phyloP scores from a whole-genome alignment of 2,888 invertebrate species.

The Lasioglossum calceatum region DNA sequence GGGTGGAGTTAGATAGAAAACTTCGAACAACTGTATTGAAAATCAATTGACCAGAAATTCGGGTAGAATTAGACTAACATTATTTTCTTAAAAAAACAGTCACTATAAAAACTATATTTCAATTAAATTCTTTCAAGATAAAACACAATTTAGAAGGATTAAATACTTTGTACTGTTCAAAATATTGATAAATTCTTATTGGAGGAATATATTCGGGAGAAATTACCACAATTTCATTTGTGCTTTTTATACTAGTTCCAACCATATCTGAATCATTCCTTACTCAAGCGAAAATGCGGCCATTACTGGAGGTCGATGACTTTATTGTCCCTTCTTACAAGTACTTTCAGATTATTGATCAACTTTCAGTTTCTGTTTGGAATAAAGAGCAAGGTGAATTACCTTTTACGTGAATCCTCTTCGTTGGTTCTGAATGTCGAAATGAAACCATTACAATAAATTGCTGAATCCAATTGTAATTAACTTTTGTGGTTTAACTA shows the following conservation, averaged over 20 bases:
- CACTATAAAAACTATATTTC: too few species aligned
- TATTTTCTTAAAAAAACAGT: too few species aligned
- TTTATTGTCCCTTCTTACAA: conserved; percentile 36
- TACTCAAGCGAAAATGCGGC: conserved; percentile 47
- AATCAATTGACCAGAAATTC: too few species aligned
- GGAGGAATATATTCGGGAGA: neutral
- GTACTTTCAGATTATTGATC: conserved; percentile 37
- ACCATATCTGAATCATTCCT: neutral
- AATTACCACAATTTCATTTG: neutral
- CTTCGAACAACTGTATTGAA: too few species aligned
- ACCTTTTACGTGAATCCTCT: neutral
- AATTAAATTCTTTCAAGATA: too few species aligned
- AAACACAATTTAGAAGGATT: too few species aligned
- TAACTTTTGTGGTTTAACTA: neutral
- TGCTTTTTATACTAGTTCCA: neutral
- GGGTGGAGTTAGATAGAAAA: too few species aligned
- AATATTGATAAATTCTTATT: too few species aligned
- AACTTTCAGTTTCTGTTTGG: conserved; percentile 8
- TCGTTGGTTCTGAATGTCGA: neutral
- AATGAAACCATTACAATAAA: neutral
- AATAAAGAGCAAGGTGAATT: conserved; percentile 14
- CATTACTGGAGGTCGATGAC: conserved; percentile 41
- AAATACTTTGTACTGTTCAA: too few species aligned
- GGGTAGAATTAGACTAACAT: too few species aligned
- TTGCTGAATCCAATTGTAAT: too few species aligned